Percentiles rank a stretch among this genome's conserved stretches.
These are phyloP conservation scores for Thermophis baileyi DNA, from an alignment of 2,113 vertebrate species.

Conservation along the genomic window DNA sequence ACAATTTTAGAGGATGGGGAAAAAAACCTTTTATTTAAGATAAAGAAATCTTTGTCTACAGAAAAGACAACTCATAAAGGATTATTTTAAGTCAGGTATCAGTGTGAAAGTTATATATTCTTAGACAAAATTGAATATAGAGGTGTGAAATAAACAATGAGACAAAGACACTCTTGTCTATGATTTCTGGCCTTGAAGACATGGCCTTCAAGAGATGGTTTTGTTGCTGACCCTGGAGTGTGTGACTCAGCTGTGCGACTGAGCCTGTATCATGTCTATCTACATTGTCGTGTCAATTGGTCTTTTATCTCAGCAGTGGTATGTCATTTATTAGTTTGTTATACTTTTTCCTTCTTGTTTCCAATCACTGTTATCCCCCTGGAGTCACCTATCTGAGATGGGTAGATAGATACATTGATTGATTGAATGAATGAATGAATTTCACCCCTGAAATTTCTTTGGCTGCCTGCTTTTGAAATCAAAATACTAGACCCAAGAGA, in stretches of 20 bases:
- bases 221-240: background rate
- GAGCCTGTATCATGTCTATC: background rate
- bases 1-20: background rate
- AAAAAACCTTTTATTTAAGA: background rate
- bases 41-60: background rate
- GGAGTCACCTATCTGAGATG: background rate
- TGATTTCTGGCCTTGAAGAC: background rate
- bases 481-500: background rate
- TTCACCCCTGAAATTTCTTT: background rate
- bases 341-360: background rate
- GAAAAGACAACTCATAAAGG: background rate
- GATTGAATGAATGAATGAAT: background rate
- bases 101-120: background rate
- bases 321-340: background rate
- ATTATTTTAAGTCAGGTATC: background rate
- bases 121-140: background rate
- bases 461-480: background rate
- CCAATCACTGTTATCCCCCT: background rate
- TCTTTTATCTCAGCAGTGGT: background rate
- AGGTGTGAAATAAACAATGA: background rate
- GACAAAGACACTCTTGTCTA: background rate
- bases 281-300: background rate
- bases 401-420: no score
- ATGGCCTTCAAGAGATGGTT: background rate
- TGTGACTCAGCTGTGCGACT: background rate